Evolutionary conservation across 2,113 vertebrate genomes (phyloP).

Genomic region (Jacana jacana): DNA sequence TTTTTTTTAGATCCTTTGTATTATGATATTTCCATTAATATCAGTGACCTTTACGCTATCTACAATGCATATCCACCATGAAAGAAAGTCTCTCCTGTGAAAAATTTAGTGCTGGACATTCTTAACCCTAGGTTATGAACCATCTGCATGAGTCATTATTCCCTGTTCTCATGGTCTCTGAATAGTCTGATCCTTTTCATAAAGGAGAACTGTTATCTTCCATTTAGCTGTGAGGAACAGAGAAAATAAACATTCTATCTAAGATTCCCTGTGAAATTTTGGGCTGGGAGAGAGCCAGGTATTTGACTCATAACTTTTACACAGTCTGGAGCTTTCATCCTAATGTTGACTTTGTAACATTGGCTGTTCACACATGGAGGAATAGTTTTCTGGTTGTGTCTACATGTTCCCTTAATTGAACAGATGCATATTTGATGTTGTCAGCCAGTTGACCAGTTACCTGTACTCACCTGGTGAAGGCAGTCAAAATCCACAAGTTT

Average conservation of each 20-base stretch:
- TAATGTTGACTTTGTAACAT: background rate
- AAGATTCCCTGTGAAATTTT: background rate
- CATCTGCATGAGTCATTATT: background rate
- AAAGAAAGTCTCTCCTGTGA: background rate
- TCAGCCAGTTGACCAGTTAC: background rate
- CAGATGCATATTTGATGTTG: background rate
- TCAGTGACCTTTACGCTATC: background rate
- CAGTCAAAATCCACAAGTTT: background rate
- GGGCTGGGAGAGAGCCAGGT: background rate
- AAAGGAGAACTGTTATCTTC: background rate
- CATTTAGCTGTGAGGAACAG: background rate
- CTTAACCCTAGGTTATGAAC: background rate
- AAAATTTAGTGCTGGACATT: background rate
- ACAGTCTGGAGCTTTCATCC: background rate
- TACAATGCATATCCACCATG: background rate
- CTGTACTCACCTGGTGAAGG: background rate
- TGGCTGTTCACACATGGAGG: background rate
- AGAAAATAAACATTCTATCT: background rate
- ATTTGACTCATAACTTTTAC: background rate
- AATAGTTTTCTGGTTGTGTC: background rate
- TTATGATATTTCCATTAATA: background rate
- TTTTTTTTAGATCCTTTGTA: background rate
- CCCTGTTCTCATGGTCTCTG: background rate
- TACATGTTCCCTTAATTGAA: background rate
- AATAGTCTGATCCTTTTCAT: background rate